These are phyloP conservation scores for Picus viridis DNA, from an alignment of 2,797 vertebrate genomes.

Conservation along the genomic window DNA sequence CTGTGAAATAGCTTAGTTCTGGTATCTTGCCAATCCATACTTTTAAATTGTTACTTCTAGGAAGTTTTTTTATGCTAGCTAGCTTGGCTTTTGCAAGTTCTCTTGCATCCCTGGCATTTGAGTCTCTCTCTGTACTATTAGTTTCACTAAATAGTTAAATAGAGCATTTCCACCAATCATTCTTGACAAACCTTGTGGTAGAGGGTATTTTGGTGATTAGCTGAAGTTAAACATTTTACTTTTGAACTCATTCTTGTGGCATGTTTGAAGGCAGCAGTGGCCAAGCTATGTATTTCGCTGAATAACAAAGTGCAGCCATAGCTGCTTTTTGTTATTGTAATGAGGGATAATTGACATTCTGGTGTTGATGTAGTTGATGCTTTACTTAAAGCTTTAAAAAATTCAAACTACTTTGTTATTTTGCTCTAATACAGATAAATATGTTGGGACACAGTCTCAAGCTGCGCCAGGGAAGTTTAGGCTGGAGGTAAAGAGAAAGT, in stretches of 20 bases:
- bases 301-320: constrained; percentile 47
- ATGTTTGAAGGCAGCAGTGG: constrained; percentile 48
- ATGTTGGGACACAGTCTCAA: no score
- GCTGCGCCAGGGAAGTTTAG: no score
- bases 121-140: background rate
- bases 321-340: constrained; percentile 62
- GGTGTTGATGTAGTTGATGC: constrained; percentile 17
- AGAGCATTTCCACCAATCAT: constrained; percentile 35
- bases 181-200: constrained; percentile 44
- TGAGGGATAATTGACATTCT: constrained; percentile 55
- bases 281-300: constrained; percentile 41
- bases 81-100: background rate
- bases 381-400: constrained; percentile 47
- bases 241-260: constrained; percentile 66
- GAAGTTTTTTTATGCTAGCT: background rate
- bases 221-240: constrained; percentile 59
- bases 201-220: constrained; percentile 31
- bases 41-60: background rate
- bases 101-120: background rate
- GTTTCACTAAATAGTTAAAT: background rate
- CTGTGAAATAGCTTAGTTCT: background rate
- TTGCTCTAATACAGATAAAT: constrained; percentile 31
- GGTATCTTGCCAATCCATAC: background rate
- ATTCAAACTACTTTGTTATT: constrained; percentile 29
- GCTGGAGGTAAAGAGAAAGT: no score